Base-by-base conservation (phyloP, 2,797 vertebrate species). In the Cyclopterus lumpus region DNA sequence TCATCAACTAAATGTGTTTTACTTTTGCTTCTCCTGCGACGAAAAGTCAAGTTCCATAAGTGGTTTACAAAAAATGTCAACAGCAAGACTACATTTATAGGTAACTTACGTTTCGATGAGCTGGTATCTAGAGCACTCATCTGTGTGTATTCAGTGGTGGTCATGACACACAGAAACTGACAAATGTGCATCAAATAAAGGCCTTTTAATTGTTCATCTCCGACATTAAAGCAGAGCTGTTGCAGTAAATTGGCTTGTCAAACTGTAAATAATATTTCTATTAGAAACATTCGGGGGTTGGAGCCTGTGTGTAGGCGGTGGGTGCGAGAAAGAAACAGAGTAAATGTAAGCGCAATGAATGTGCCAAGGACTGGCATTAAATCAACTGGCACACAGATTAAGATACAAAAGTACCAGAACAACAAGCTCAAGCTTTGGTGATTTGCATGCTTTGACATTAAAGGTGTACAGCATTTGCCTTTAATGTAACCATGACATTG, bases 331-430 rank as follows among this genome's bases (percentile, higher is more conserved):
- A 62, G 49, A 71, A 71, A 48, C 6, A 26, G 51, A 34, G 54
- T 30, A 68, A 75, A 66, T 68, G 24, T 44, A 64, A 73, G 53
- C 1, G 6, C 8, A 28, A 44, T 46, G 30, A n/a, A 24, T 46
- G 48, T 65, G 61, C 64, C 73, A 68, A 46, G 20, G 22, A 76
- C 24, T 67, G 64, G 54, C 55, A 71, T 62, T 71, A 71, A 79
- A 72, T 81, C 30, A 73, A 30, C 59, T 73, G 54, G 42, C 34
- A 77, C 49, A 57, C 6, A 38, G 68, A 53, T 81, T 61, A 65
- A 57, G 30, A 69, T 22, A 28, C 2, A 44, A n/a, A 75, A 74
- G 58, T 38, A 60, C 9, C 28, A 57, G 10, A 69, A 67, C 15
- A 66, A 68, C 15, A 22, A 65, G 46, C 61, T 55, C 46, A 62